These are phyloP conservation scores for Sphenopsis melanotis DNA, from an alignment of 2,797 vertebrate genomes.

Conservation along the genomic window DNA sequence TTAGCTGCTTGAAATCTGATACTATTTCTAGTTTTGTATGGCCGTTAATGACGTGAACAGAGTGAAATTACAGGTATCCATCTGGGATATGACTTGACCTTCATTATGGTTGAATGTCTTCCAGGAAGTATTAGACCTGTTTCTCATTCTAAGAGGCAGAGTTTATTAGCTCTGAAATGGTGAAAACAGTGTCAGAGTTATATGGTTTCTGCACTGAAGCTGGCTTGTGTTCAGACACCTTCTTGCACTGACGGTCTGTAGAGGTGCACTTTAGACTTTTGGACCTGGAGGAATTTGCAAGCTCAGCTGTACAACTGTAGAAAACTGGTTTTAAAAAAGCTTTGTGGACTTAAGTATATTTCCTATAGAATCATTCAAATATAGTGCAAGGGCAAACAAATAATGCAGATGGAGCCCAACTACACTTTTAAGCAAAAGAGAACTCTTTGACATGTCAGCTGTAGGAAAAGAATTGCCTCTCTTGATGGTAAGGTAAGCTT, in stretches of 20 bases:
- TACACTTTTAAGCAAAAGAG: neutral
- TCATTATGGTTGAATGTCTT: neutral
- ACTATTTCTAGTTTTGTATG: neutral
- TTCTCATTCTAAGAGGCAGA: neutral
- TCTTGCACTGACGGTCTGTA: neutral
- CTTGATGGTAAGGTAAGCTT: neutral
- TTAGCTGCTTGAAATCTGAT: neutral
- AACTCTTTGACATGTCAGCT: neutral
- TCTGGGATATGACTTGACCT: neutral
- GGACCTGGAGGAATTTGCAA: neutral
- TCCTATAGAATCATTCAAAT: neutral
- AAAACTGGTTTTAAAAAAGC: neutral
- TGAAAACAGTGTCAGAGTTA: neutral
- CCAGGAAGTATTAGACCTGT: neutral
- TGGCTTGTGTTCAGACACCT: neutral
- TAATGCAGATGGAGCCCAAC: neutral
- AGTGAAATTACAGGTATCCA: neutral
- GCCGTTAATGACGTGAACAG: neutral
- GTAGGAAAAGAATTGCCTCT: neutral
- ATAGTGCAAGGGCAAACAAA: neutral
- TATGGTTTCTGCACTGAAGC: neutral
- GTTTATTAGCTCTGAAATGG: neutral
- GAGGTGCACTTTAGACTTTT: neutral
- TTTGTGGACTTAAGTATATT: neutral
- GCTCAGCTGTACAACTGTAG: neutral